phyloP scores from a whole-genome alignment of 2,888 invertebrate genomes.

The Drosophila kuntzei region DNA sequence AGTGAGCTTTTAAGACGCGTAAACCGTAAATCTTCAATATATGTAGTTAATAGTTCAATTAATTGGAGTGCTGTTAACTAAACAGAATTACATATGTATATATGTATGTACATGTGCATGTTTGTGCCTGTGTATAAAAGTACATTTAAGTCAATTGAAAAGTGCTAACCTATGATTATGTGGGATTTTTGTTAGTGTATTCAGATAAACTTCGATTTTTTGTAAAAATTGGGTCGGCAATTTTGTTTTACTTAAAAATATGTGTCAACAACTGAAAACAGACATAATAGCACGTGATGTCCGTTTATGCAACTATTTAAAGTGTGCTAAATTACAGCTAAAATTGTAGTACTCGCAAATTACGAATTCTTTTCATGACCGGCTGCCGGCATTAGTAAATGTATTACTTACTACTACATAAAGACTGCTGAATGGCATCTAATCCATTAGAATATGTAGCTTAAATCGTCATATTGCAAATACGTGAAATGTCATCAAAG shows the following conservation, averaged over 20 bases:
- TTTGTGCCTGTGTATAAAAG: background rate
- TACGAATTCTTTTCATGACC: no score
- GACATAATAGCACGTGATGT: slow-evolving; percentile 2
- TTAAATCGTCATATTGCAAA: no score
- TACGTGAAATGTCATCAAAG: no score
- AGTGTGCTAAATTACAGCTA: background rate
- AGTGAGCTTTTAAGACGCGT: background rate
- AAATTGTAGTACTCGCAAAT: no score
- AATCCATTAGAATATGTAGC: no score
- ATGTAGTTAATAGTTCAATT: background rate
- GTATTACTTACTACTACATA: background rate
- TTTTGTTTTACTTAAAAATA: background rate
- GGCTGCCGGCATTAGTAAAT: background rate
- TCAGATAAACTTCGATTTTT: slow-evolving; percentile 1
- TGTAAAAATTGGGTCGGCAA: slow-evolving; percentile 8
- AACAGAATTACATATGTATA: background rate
- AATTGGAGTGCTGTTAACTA: background rate
- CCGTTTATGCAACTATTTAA: background rate
- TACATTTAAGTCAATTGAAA: background rate
- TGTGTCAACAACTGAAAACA: background rate
- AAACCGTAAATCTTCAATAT: background rate
- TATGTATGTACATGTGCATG: background rate
- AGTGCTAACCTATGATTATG: background rate
- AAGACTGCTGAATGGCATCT: no score
- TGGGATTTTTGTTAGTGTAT: background rate